Evolutionary conservation across 2,888 invertebrate genomes (phyloP).

Genomic region (Lasiommata megera): DNA sequence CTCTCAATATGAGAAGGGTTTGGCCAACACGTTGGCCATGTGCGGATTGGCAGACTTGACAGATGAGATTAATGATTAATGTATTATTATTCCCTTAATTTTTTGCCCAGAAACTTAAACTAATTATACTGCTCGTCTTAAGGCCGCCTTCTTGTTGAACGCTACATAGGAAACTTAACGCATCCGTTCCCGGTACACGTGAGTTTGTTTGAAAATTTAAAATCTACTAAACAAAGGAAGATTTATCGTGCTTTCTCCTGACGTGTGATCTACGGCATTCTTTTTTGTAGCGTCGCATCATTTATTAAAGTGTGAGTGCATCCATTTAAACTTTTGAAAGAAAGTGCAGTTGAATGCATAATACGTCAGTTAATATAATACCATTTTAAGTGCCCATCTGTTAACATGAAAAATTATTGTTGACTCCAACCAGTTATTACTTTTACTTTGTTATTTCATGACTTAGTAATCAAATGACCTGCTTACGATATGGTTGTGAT

Average conservation of each 20-base stretch:
- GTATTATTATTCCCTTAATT: no score
- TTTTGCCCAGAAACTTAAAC: no score
- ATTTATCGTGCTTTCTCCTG: constrained; percentile 63
- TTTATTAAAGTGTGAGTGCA: constrained; percentile 46
- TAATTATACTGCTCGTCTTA: neutral
- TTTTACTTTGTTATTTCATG: no score
- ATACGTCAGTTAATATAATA: constrained; percentile 44
- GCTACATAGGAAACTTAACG: constrained; percentile 25
- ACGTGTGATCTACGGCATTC: constrained; percentile 55
- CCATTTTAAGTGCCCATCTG: constrained; percentile 37
- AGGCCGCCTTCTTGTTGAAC: constrained; percentile 25
- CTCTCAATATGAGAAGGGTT: no score
- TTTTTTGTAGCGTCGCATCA: constrained; percentile 51
- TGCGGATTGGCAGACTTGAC: no score
- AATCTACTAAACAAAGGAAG: constrained; percentile 63
- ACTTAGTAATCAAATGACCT: no score
- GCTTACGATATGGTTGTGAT: no score
- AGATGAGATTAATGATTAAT: no score
- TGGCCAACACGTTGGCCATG: no score
- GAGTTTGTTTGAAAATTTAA: constrained; percentile 48
- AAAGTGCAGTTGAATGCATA: constrained; percentile 55
- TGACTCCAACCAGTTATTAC: constrained; percentile 10
- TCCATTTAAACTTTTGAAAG: constrained; percentile 47
- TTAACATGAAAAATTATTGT: constrained; percentile 46
- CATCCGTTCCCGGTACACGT: constrained; percentile 34